Percentiles rank a stretch among this genome's conserved stretches.
phyloP scores from a whole-genome alignment of 2,797 vertebrate genomes.

The Falco naumanni region DNA sequence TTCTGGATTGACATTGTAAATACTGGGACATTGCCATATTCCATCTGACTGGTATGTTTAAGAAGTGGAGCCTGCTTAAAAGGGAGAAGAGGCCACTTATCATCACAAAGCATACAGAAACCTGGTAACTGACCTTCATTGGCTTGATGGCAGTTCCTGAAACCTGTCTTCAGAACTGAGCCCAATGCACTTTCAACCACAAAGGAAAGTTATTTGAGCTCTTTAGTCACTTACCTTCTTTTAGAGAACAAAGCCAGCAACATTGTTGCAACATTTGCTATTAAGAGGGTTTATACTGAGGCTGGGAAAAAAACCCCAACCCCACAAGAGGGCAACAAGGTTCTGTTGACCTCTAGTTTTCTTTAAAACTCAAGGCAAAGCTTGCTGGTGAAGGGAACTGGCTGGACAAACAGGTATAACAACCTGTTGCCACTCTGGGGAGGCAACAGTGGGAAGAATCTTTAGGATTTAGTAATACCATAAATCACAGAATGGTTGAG shows the following conservation, averaged over 20 bases:
- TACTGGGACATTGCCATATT: neutral
- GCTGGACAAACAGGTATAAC: neutral
- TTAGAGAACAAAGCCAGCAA: conserved; percentile 9
- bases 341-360: neutral
- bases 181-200: neutral
- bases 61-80: neutral
- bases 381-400: neutral
- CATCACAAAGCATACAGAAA: conserved; percentile 13
- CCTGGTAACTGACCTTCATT: neutral
- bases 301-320: neutral
- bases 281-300: neutral
- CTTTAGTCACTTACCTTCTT: neutral
- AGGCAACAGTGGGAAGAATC: neutral
- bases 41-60: neutral
- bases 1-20: conserved; percentile 8
- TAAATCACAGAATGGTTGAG: neutral
- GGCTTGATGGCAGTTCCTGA: neutral
- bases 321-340: neutral
- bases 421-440: neutral
- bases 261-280: neutral
- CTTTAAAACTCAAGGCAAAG: neutral
- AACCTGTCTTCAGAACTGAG: neutral
- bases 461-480: neutral
- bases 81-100: neutral
- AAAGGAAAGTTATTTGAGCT: neutral